Evolutionary conservation across 2,113 vertebrate species (phyloP).

Genomic region (Alethe castanea): DNA sequence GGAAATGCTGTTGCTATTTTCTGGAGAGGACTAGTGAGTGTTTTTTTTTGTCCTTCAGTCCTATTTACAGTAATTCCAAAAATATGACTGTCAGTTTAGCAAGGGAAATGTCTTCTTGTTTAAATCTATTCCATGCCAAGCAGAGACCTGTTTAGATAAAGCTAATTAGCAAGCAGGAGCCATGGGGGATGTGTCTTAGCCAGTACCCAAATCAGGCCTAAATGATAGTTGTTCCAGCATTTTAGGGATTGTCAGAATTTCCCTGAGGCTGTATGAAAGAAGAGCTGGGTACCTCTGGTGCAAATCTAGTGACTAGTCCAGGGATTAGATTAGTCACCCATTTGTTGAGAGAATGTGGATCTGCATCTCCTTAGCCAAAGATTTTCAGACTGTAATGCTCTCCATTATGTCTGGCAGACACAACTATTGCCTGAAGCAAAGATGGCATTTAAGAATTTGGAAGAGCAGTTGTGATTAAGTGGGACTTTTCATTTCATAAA

Average conservation of each 20-base stretch:
- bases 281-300: not conserved
- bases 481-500: not conserved
- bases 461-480: slow-evolving; percentile 1
- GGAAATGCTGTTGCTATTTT: not conserved
- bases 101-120: not conserved
- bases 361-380: not conserved
- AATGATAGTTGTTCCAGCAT: fast-evolving
- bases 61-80: not conserved
- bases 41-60: not conserved
- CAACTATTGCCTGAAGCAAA: not conserved
- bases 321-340: not conserved
- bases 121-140: not conserved
- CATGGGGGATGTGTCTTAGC: not conserved
- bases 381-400: not conserved
- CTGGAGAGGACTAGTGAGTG: not conserved
- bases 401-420: not conserved
- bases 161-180: not conserved
- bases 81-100: not conserved
- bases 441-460: not conserved
- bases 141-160: not conserved
- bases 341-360: not conserved
- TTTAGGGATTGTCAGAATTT: not conserved
- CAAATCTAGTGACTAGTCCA: not conserved
- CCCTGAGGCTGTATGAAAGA: not conserved
- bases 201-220: not conserved